Conservation (phyloP, 2,113 vertebrate genomes). For the Callipepla squamata region DNA sequence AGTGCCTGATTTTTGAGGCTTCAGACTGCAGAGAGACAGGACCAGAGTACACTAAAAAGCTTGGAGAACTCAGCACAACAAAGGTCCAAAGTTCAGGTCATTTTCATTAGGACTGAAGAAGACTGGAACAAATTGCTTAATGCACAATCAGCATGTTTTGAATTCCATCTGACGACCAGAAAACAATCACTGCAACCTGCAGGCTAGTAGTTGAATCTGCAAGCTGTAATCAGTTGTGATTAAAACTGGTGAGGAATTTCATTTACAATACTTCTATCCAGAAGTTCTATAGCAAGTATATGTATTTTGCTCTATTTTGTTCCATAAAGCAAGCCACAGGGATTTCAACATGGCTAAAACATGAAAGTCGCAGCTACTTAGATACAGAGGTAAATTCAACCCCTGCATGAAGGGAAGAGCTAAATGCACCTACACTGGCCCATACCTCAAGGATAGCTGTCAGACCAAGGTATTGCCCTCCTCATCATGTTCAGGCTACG, state of each 20-base stretch:
- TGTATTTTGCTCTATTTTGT: background rate
- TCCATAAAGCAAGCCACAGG: background rate
- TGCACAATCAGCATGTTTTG: background rate
- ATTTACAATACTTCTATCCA: background rate
- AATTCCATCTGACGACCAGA: background rate
- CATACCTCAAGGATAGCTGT: background rate
- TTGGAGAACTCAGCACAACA: background rate
- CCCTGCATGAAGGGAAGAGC: background rate
- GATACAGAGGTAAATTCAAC: background rate
- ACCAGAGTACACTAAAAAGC: background rate
- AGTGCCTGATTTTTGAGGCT: background rate
- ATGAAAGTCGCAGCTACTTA: background rate
- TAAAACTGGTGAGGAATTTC: background rate
- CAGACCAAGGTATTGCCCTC: background rate
- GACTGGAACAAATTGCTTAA: background rate
- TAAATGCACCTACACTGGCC: background rate
- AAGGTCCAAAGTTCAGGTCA: background rate
- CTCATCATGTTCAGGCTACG: background rate
- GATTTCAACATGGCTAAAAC: background rate
- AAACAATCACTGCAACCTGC: background rate
- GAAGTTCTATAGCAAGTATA: background rate
- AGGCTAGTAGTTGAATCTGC: background rate
- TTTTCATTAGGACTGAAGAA: background rate
- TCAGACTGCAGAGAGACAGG: background rate
- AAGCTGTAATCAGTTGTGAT: background rate